These are phyloP conservation scores for Podiceps cristatus DNA, from an alignment of 2,113 vertebrate species.

Conservation along the genomic window DNA sequence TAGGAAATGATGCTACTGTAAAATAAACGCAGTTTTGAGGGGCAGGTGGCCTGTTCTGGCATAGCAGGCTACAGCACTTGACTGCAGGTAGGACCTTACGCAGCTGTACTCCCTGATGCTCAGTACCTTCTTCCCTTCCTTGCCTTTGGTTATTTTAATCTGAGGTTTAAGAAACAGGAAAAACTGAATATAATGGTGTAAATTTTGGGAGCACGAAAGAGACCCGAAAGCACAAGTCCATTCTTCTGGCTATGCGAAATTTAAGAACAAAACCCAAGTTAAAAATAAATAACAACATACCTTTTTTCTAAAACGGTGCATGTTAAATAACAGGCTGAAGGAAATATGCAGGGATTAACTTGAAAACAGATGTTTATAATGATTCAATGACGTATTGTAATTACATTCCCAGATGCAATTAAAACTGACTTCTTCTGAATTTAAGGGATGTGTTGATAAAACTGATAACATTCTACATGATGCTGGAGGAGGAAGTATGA, in stretches of 20 bases:
- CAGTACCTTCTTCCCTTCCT: not conserved
- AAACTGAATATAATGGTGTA: not conserved
- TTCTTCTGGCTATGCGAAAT: constrained; percentile 28
- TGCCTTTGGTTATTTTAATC: not conserved
- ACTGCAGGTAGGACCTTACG: not conserved
- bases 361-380: constrained; percentile 60
- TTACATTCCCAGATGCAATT: constrained; percentile 52
- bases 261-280: constrained; percentile 14
- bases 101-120: not conserved
- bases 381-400: constrained; percentile 6
- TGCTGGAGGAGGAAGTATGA: constrained; percentile 39
- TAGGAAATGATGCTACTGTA: not conserved
- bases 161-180: not conserved
- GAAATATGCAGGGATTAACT: constrained; percentile 23
- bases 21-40: not conserved
- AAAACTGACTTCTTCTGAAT: constrained; percentile 32
- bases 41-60: not conserved
- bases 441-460: constrained; percentile 60
- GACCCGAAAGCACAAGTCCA: not conserved
- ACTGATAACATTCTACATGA: constrained; percentile 58
- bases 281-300: not conserved
- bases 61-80: not conserved
- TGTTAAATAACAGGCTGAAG: constrained; percentile 44
- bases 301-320: not conserved
- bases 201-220: not conserved